Conservation (phyloP, 2,888 invertebrate genomes). For the Morpho achilles region DNA sequence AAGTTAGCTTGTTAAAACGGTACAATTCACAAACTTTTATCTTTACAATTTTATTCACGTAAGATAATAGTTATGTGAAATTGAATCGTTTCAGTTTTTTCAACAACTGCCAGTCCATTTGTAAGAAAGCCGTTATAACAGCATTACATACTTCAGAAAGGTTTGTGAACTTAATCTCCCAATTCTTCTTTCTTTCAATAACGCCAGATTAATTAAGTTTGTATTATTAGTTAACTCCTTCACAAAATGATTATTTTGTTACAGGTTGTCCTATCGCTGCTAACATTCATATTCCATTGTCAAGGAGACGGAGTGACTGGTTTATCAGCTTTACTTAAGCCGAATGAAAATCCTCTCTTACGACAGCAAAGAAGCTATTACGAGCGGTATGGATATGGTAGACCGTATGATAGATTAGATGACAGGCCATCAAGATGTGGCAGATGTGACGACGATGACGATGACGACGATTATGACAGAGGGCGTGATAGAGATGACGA, state of each 20-base stretch:
- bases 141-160: no score
- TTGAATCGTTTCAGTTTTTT: no score
- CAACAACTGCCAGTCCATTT: no score
- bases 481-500: slow-evolving; percentile 38
- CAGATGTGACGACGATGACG: slow-evolving; percentile 47
- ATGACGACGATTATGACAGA: slow-evolving; percentile 44
- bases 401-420: slow-evolving; percentile 53
- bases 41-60: no score
- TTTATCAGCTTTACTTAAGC: slow-evolving; percentile 44
- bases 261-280: slow-evolving; percentile 41
- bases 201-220: no score
- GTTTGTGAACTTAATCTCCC: no score
- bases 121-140: no score
- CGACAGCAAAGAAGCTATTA: slow-evolving; percentile 64
- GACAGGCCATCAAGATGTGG: slow-evolving; percentile 54
- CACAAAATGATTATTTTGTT: slow-evolving; percentile 30
- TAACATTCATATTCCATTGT: slow-evolving; percentile 33
- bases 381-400: slow-evolving; percentile 48
- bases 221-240: no score
- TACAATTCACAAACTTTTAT: no score
- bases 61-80: no score
- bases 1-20: no score
- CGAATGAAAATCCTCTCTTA: slow-evolving; percentile 27
- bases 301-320: slow-evolving; percentile 46
- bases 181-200: no score